These are phyloP conservation scores for Lepilemur septentrionalis DNA, from an alignment of 2,797 vertebrate species.

Conservation along the genomic window DNA sequence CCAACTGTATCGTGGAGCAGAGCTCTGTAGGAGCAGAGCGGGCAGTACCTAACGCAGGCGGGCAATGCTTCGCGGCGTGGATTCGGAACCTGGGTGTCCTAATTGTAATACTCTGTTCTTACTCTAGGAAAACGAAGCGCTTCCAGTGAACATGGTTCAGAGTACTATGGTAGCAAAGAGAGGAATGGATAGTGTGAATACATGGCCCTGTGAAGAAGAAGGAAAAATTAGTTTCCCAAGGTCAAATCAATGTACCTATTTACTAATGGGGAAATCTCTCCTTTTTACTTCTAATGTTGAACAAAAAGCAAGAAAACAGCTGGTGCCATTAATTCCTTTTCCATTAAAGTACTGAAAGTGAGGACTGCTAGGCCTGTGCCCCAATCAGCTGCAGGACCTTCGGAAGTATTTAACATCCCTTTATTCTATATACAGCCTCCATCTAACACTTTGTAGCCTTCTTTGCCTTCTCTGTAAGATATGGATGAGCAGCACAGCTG, in stretches of 20 bases:
- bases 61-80: not conserved
- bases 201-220: not conserved
- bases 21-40: not conserved
- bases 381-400: not conserved
- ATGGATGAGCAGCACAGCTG: not conserved
- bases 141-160: not conserved
- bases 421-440: not conserved
- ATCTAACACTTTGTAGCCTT: not conserved
- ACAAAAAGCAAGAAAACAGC: not conserved
- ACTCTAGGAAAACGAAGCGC: not conserved
- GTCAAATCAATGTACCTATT: not conserved
- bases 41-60: no score
- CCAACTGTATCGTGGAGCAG: fast-evolving
- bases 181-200: not conserved
- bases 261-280: not conserved
- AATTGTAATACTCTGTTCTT: not conserved
- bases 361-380: not conserved
- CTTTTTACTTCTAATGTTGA: not conserved
- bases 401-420: not conserved
- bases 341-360: not conserved
- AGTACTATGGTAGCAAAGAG: not conserved
- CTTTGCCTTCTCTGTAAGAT: not conserved
- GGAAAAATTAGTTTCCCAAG: not conserved
- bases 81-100: not conserved
- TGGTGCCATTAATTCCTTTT: not conserved